Evolutionary conservation across 2,888 invertebrate genomes (phyloP).

Genomic region (Eupeodes latifasciatus): DNA sequence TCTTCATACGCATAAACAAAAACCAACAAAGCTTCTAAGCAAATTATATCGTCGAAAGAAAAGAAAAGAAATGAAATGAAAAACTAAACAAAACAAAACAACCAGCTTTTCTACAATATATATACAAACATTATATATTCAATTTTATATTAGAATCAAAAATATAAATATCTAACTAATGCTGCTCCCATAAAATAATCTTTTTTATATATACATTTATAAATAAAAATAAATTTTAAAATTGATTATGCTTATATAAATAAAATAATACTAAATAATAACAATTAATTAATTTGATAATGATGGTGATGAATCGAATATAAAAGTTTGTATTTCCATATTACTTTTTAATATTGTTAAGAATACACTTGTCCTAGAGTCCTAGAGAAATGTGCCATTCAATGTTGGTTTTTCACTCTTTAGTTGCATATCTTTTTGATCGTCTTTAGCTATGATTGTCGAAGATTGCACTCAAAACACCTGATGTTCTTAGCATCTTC

Average conservation of each 20-base stretch:
- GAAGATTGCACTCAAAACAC: no score
- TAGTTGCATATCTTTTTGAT: no score
- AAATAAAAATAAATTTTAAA: slow-evolving; percentile 55
- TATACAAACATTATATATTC: slow-evolving; percentile 31
- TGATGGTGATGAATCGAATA: no score
- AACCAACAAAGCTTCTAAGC: slow-evolving; percentile 29
- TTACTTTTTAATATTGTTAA: no score
- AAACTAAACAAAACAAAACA: slow-evolving; percentile 17
- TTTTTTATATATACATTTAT: slow-evolving; percentile 24
- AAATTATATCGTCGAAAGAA: background rate
- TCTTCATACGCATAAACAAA: slow-evolving; percentile 78
- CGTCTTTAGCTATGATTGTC: no score
- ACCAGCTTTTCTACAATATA: slow-evolving; percentile 39
- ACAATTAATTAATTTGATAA: background rate
- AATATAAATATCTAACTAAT: slow-evolving; percentile 31
- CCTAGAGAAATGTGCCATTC: no score
- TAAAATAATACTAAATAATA: slow-evolving; percentile 6
- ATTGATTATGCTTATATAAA: slow-evolving; percentile 52
- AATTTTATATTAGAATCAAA: slow-evolving; percentile 31
- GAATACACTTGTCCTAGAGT: no score
- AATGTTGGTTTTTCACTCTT: no score
- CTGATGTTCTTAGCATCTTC: no score
- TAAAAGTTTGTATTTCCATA: no score
- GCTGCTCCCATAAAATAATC: slow-evolving; percentile 56
- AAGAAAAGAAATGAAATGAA: background rate